These are phyloP conservation scores for Polydrusus cervinus DNA, from an alignment of 2,888 invertebrate species.

Conservation along the genomic window DNA sequence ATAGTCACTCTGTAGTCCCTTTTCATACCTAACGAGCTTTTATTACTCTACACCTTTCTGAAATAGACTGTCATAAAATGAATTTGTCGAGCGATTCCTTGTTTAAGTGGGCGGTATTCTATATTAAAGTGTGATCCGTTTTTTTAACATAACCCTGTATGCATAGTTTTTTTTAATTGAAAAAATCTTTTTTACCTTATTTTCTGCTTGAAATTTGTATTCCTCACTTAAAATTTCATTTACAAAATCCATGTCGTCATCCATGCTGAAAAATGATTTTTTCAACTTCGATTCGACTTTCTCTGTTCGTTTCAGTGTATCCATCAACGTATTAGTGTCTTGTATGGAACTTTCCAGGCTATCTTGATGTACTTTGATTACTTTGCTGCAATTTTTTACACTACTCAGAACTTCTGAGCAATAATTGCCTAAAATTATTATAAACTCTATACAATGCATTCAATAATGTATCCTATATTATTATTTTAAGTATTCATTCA, in stretches of 20 bases:
- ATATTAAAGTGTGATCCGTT: no score
- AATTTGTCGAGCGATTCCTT: no score
- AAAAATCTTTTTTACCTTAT: slow-evolving; percentile 47
- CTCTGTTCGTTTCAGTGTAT: slow-evolving; percentile 73
- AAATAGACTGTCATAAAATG: no score
- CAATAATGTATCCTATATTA: no score
- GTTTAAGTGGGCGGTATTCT: no score
- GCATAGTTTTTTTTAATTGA: no score
- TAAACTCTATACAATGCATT: no score
- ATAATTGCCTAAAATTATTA: slow-evolving; percentile 57
- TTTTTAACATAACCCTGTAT: no score
- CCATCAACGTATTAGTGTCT: slow-evolving; percentile 73
- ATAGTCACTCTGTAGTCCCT: no score
- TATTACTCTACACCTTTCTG: no score
- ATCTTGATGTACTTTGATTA: slow-evolving; percentile 73
- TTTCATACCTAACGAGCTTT: no score
- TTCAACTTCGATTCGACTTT: slow-evolving; percentile 72
- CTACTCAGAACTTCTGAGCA: slow-evolving; percentile 63
- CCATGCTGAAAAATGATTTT: slow-evolving; percentile 57
- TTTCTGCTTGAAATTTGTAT: slow-evolving; percentile 59
- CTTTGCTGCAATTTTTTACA: slow-evolving; percentile 61
- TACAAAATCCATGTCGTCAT: slow-evolving; percentile 64
- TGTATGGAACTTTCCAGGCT: slow-evolving; percentile 71
- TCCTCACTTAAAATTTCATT: slow-evolving; percentile 67
- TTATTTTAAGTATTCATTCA: no score